Base-by-base conservation (phyloP, 2,797 vertebrate genomes). In the Lacerta agilis region DNA sequence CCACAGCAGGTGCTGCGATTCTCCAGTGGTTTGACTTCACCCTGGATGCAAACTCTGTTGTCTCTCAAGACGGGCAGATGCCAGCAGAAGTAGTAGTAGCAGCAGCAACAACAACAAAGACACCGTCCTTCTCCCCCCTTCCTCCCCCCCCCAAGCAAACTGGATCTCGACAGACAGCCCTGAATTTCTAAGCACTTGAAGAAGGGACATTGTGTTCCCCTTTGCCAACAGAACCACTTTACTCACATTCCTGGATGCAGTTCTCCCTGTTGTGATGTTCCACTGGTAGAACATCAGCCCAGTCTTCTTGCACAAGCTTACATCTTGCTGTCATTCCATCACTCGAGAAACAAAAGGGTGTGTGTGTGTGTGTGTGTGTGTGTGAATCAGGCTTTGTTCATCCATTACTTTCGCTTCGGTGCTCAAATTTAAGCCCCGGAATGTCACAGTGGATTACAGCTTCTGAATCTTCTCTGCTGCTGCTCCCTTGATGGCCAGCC, bases 401-500 rank as follows among this genome's bases (percentile, higher is more conserved):
- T 45, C 10, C 18, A 8, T 78, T 29, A 23, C 61, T 41, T 69
- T 36, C 18, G 11, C n/a, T 79, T 45, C 6, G 9, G 41, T 36
- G 43, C 61, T 49, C 61, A 69, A 15, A 69, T 49, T 2, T 36
- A 29, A 49, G 85, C n/a, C 25, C 23, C 13, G 1, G 64, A 36
- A 55, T 45, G 64, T 69, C 75, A 45, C 76, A 67, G 75, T 78
- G n/a, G 75, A 49, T 78, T 45, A 49, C 84, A 7, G 61, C 4
- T 67, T 45, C 61, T 13, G 38, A 11, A 23, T 5, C 58, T 4
- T 78, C 25, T 64, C 33, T 55, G 55, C 33, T 38, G 45, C 18
- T 17, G 85, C 41, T 86, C 85, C 85, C 85, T 55, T 49, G 85
- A 29, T 86, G 85, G 76, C 85, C 85, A 86, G 49, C 85, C 85